Evolutionary conservation across 2,888 invertebrate species (phyloP).

Genomic region (Brachycybe producta): DNA sequence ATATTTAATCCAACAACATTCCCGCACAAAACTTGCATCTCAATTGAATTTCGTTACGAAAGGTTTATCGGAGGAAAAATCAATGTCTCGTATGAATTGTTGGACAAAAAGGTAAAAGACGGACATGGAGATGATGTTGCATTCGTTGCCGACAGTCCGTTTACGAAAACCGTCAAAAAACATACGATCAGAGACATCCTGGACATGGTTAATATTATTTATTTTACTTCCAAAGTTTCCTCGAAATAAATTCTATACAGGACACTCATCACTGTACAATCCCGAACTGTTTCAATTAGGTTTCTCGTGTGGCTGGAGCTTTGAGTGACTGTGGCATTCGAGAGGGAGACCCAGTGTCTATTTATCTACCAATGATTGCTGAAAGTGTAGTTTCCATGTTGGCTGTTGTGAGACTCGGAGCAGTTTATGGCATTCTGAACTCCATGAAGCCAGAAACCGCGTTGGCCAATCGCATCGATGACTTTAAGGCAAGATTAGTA

Average conservation of each 20-base stretch:
- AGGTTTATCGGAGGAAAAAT: slow-evolving; percentile 83
- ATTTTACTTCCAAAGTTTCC: no score
- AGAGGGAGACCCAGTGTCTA: slow-evolving; percentile 7
- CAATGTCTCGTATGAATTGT: slow-evolving; percentile 84
- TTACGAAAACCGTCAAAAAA: slow-evolving; percentile 59
- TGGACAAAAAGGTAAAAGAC: slow-evolving; percentile 72
- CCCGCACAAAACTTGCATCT: background rate
- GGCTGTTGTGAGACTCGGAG: slow-evolving; percentile 1
- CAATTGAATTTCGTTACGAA: background rate
- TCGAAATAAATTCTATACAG: no score
- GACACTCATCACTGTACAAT: no score
- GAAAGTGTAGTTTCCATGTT: slow-evolving; percentile 1
- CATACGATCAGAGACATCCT: slow-evolving; percentile 69
- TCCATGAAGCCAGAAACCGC: slow-evolving; percentile 23
- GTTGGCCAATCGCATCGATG: slow-evolving; percentile 54
- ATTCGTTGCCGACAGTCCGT: slow-evolving; percentile 78
- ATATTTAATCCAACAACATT: background rate
- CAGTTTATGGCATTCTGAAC: background rate
- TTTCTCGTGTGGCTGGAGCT: slow-evolving; percentile 1
- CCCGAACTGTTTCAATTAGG: no score
- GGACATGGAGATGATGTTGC: slow-evolving; percentile 68
- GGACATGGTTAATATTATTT: slow-evolving; percentile 57
- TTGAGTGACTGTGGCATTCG: background rate
- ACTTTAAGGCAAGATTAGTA: slow-evolving; percentile 37
- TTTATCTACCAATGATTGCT: slow-evolving; percentile 8